These are phyloP conservation scores for Calidris pugnax DNA, from an alignment of 2,113 vertebrate species.

Conservation along the genomic window DNA sequence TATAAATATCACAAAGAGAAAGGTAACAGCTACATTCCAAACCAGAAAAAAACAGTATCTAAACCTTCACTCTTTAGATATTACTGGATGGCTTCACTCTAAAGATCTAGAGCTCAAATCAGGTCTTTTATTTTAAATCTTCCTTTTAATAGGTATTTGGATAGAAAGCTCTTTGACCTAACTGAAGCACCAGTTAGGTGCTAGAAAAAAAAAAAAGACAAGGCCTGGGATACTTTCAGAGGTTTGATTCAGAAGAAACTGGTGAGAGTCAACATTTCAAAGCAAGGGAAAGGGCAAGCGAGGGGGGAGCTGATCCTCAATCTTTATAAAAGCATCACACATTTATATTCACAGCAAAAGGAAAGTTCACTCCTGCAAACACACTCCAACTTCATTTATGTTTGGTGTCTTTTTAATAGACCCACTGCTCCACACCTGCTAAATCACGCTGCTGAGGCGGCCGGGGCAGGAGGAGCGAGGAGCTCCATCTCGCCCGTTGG, in stretches of 20 bases:
- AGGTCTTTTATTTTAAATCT: not conserved
- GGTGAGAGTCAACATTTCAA: not conserved
- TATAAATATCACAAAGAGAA: not conserved
- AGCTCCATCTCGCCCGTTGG: fast-evolving
- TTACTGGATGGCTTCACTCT: not conserved
- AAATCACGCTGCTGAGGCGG: fast-evolving
- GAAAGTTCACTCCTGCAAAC: not conserved
- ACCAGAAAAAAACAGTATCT: not conserved
- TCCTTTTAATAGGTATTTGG: not conserved
- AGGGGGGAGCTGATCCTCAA: not conserved
- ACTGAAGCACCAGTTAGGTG: not conserved
- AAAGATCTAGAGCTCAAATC: not conserved
- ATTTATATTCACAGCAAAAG: not conserved
- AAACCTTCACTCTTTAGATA: not conserved
- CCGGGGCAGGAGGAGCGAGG: no score
- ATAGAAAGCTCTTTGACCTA: not conserved
- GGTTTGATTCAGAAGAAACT: not conserved
- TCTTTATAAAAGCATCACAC: fast-evolving
- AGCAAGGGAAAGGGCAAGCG: not conserved
- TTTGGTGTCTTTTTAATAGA: fast-evolving
- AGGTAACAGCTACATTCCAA: not conserved
- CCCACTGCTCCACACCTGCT: not conserved
- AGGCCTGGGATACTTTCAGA: fast-evolving
- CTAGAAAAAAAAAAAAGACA: no score
- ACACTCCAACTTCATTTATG: fast-evolving